These are phyloP conservation scores for Rhaphigaster nebulosa DNA, from an alignment of 2,888 invertebrate genomes.

Conservation along the genomic window DNA sequence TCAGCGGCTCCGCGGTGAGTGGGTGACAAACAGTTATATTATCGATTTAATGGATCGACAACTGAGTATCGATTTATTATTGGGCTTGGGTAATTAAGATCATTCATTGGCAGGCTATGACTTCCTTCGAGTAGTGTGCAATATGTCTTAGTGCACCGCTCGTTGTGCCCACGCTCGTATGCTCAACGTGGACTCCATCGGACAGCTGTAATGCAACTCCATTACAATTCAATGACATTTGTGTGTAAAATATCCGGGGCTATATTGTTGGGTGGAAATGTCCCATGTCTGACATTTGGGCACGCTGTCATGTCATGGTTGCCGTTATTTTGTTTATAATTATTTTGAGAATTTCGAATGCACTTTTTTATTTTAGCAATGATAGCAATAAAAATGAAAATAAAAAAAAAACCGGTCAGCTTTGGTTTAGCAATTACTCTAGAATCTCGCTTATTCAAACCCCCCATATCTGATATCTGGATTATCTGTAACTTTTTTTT, in stretches of 20 bases:
- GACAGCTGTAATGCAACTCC: not conserved
- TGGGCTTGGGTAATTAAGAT: not conserved
- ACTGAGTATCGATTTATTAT: conserved; percentile 11
- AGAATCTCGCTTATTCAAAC: too few relatives aligned
- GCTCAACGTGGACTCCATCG: not conserved
- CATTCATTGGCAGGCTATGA: not conserved
- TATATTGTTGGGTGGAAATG: not conserved
- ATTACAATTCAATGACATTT: not conserved
- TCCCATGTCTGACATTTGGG: too few relatives aligned
- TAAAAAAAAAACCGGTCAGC: too few relatives aligned
- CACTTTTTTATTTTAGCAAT: too few relatives aligned
- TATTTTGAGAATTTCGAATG: too few relatives aligned
- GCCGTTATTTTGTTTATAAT: too few relatives aligned
- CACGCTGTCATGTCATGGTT: too few relatives aligned
- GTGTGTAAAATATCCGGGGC: not conserved
- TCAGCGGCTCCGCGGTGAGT: not conserved
- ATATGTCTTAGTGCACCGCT: not conserved
- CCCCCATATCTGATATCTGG: too few relatives aligned
- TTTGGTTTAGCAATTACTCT: too few relatives aligned
- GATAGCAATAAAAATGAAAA: too few relatives aligned
- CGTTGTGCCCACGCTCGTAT: not conserved
- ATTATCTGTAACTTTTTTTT: too few relatives aligned
- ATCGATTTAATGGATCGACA: not conserved
- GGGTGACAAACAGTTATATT: conserved; percentile 9
- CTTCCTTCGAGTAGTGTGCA: not conserved